These are phyloP conservation scores for Drosophila pandora DNA, from an alignment of 1,140 invertebrate genomes.

Conservation along the genomic window DNA sequence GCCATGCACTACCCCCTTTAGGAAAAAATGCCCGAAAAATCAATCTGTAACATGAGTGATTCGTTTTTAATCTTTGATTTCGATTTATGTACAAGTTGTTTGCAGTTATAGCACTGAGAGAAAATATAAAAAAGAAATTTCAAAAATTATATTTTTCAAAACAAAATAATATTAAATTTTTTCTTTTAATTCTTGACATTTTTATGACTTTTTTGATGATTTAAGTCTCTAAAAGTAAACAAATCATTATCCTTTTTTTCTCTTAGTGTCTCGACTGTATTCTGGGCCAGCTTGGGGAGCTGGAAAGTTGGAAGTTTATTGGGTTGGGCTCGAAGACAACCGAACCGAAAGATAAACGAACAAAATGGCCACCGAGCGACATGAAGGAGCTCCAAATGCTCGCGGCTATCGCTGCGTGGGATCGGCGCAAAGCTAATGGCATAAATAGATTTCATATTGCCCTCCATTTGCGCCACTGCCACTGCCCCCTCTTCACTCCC, in stretches of 20 bases:
- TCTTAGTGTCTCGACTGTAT: neutral
- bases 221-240: neutral
- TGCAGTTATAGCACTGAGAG: slow-evolving; percentile 32
- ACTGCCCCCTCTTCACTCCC: neutral
- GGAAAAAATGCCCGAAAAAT: slow-evolving; percentile 16
- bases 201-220: neutral
- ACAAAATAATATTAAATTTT: too few relatives aligned
- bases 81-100: slow-evolving; percentile 42
- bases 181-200: neutral
- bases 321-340: slow-evolving; percentile 46
- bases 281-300: neutral
- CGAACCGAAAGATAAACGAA: slow-evolving; percentile 43
- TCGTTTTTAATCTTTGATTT: slow-evolving; percentile 78
- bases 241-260: neutral
- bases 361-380: slow-evolving; percentile 36
- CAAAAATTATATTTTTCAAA: neutral
- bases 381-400: slow-evolving; percentile 61
- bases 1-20: too few relatives aligned
- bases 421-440: slow-evolving; percentile 79
- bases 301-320: slow-evolving; percentile 5
- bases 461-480: slow-evolving; percentile 31
- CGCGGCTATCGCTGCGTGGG: slow-evolving; percentile 58
- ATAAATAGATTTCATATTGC: slow-evolving; percentile 81
- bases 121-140: neutral
- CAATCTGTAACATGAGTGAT: slow-evolving; percentile 73